Base-by-base conservation (phyloP, 1,140 invertebrate species). In the Eulimnadia texana region DNA sequence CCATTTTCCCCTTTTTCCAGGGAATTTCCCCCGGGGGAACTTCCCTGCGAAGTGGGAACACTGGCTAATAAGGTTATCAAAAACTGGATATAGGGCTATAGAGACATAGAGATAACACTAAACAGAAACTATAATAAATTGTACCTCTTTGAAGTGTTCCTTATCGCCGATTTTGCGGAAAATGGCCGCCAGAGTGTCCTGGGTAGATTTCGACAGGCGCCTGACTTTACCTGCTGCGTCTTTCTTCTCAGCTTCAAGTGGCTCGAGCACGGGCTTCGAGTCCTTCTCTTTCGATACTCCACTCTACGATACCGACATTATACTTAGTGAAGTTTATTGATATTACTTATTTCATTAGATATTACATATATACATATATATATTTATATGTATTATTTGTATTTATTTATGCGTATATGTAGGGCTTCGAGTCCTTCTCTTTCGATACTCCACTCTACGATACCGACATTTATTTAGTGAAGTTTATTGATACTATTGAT, bases 111-210 rank as follows among this genome's bases (percentile, higher is more conserved):
- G 52, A 19, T 54, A n/a, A n/a, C n/a, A n/a, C n/a, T n/a, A n/a
- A n/a, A n/a, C n/a, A n/a, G 0, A 1, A 25, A 23, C 1, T 22
- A 1, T 24, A 23, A 16, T 3, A 1, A 3, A n/a, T 52, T 50
- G 1, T 19, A 82, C 81, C 70, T 93, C 88, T 72, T 85, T 83
- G 1, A 86, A 88, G 64, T 88, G 86, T 65, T 93, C 85, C 70
- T 89, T 91, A 16, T 83, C 87, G 23, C 90, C 90, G 66, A 96
- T 93, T 67, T 93, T 86, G 70, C 88, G 89, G 67, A 96, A 90
- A 68, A 96, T 96, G 67, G 90, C 84, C 0, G 86, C 86, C 57
- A 96, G 74, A 66, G 86, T 82, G 61, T 92, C 89, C 69, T 92
- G 88, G 3, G 84, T 83, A 24, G 78, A 78, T 66, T 87, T 82